Evolutionary conservation across 2,797 vertebrate species (phyloP).

Genomic region (Argentina silus): DNA sequence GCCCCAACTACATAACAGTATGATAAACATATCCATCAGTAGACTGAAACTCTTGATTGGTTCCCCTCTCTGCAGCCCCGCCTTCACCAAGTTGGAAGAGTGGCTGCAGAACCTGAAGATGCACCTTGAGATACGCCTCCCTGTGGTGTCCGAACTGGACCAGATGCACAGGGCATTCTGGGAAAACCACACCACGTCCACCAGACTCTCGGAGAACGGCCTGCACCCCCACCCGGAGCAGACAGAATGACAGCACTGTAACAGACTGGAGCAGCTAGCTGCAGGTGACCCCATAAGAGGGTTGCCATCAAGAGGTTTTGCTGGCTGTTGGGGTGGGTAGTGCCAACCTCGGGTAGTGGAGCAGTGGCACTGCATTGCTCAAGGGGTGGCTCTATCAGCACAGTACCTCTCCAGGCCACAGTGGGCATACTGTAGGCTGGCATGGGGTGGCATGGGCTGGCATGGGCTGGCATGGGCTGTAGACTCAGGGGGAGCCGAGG

Average conservation of each 20-base stretch:
- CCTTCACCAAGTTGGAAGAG: slow-evolving; percentile 90
- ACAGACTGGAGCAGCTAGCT: not conserved
- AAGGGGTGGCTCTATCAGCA: slow-evolving; percentile 29
- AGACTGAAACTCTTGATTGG: not conserved
- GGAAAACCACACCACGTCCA: slow-evolving; percentile 73
- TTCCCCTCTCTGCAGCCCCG: slow-evolving; percentile 75
- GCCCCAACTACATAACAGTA: no score
- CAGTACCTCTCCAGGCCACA: slow-evolving; percentile 37
- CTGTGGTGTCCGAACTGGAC: slow-evolving; percentile 88
- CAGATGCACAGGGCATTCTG: slow-evolving; percentile 88
- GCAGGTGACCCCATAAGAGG: slow-evolving; percentile 3
- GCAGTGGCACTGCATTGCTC: slow-evolving; percentile 15
- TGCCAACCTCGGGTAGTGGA: slow-evolving; percentile 19
- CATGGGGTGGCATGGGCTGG: not conserved
- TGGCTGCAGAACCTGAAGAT: slow-evolving; percentile 93
- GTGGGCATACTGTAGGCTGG: slow-evolving; percentile 23
- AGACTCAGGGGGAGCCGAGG: slow-evolving; percentile 65
- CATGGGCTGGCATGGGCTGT: slow-evolving; percentile 41
- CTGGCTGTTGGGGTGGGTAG: not conserved
- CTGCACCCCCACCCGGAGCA: slow-evolving; percentile 75
- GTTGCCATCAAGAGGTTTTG: not conserved
- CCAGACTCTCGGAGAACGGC: slow-evolving; percentile 74
- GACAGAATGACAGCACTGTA: slow-evolving; percentile 17
- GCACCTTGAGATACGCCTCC: slow-evolving; percentile 90
- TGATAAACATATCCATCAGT: not conserved